Conservation (phyloP, 2,888 invertebrate genomes). For the Leucozona laternaria region DNA sequence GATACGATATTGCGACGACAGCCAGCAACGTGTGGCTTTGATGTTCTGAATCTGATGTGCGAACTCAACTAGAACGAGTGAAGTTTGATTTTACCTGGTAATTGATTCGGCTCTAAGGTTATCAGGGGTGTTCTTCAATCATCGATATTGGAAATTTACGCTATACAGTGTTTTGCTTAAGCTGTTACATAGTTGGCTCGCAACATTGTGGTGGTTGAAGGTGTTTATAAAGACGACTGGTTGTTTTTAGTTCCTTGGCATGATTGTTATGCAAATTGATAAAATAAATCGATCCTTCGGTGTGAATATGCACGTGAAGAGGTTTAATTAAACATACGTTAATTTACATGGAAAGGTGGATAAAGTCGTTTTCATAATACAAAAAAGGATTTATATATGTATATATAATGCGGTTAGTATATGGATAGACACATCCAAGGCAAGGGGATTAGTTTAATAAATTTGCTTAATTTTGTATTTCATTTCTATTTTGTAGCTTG, state of each 20-base stretch:
- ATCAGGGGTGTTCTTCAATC: conserved; percentile 5
- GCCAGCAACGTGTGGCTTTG: conserved; percentile 40
- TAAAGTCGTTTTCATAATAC: too few relatives aligned
- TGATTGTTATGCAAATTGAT: neutral
- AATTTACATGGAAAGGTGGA: neutral
- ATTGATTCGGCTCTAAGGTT: neutral
- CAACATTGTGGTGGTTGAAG: conserved; percentile 13
- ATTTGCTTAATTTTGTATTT: too few relatives aligned
- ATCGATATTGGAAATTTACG: conserved; percentile 1
- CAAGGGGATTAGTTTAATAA: too few relatives aligned
- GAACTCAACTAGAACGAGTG: conserved; percentile 17
- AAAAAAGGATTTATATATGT: too few relatives aligned
- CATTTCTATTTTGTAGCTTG: too few relatives aligned
- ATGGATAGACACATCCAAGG: too few relatives aligned
- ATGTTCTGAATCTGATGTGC: conserved; percentile 45
- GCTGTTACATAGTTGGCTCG: neutral
- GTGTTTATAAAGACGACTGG: neutral
- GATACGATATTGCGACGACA: conserved; percentile 13
- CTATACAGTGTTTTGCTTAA: neutral
- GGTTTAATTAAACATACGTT: neutral
- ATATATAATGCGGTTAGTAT: too few relatives aligned
- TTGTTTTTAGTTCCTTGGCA: neutral
- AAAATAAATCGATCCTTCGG: neutral
- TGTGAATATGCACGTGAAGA: neutral
- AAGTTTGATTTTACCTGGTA: conserved; percentile 37